These are phyloP conservation scores for Gymnarchus niloticus DNA, from an alignment of 2,113 vertebrate species.

Conservation along the genomic window DNA sequence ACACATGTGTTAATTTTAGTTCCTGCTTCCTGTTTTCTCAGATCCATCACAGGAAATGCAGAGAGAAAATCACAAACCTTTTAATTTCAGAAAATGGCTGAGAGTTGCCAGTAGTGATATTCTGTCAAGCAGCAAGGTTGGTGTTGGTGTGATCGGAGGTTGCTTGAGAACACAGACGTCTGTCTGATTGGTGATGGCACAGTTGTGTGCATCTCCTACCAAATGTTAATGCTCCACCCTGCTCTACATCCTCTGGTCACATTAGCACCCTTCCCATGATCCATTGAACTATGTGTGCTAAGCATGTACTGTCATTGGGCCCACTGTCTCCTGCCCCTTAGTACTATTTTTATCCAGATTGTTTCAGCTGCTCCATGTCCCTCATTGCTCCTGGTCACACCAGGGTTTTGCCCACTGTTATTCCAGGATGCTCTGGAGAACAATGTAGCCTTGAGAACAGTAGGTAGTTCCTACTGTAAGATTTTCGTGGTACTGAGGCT, in stretches of 20 bases:
- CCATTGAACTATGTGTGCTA: too few relatives aligned
- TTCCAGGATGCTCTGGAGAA: neutral
- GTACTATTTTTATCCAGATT: neutral
- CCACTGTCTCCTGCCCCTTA: neutral
- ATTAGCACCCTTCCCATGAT: neutral
- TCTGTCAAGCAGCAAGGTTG: neutral
- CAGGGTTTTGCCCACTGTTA: neutral
- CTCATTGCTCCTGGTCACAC: neutral
- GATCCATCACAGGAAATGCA: neutral
- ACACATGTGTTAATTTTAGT: neutral
- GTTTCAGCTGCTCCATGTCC: neutral
- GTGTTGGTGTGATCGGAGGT: neutral
- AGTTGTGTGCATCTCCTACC: too few relatives aligned
- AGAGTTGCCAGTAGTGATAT: neutral
- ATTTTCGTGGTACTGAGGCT: neutral
- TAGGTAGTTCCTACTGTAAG: neutral
- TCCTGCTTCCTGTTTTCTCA: neutral
- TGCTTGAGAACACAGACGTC: neutral
- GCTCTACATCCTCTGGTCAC: too few relatives aligned
- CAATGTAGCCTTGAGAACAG: neutral
- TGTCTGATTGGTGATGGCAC: conserved; percentile 4
- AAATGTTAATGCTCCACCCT: too few relatives aligned
- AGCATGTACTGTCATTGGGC: too few relatives aligned
- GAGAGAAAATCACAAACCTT: neutral
- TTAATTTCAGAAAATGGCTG: neutral